Evolutionary conservation across 1,140 invertebrate species (phyloP).

Genomic region (Cheumatopsyche charites): DNA sequence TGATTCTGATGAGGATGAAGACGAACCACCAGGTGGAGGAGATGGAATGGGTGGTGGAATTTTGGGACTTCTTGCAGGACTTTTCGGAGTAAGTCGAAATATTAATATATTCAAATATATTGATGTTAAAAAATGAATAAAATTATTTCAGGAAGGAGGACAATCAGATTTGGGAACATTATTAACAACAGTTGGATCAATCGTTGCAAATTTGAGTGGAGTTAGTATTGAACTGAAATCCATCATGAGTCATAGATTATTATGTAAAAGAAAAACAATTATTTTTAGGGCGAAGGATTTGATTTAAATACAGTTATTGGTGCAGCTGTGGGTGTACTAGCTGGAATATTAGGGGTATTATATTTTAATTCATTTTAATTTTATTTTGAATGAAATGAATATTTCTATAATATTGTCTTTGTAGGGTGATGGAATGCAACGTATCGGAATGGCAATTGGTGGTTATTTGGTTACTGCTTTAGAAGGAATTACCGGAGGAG

Average conservation of each 20-base stretch:
- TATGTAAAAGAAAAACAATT: neutral
- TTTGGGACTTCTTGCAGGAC: conserved; percentile 55
- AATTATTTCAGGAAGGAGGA: conserved; percentile 41
- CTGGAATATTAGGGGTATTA: conserved; percentile 52
- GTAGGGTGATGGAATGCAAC: conserved; percentile 55
- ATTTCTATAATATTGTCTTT: conserved; percentile 8
- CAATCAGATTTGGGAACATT: conserved; percentile 46
- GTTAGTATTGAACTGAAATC: conserved; percentile 52
- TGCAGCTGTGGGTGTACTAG: conserved; percentile 52
- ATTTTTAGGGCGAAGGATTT: conserved; percentile 54
- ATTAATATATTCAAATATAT: conserved; percentile 15
- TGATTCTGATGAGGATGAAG: conserved; percentile 24
- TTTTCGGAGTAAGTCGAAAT: conserved; percentile 54
- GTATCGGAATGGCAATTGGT: conserved; percentile 60
- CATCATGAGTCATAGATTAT: neutral
- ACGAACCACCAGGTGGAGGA: conserved; percentile 48
- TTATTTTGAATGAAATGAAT: neutral
- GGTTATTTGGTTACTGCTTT: conserved; percentile 58
- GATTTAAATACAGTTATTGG: conserved; percentile 54
- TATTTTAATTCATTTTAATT: conserved; percentile 29
- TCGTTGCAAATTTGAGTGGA: conserved; percentile 55
- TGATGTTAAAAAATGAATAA: conserved; percentile 28
- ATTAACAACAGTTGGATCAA: conserved; percentile 40
- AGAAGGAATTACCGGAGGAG: conserved; percentile 61
- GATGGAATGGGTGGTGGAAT: conserved; percentile 51